Evolutionary conservation across 2,797 vertebrate species (phyloP).

Genomic region (Rhynchonycteris naso): DNA sequence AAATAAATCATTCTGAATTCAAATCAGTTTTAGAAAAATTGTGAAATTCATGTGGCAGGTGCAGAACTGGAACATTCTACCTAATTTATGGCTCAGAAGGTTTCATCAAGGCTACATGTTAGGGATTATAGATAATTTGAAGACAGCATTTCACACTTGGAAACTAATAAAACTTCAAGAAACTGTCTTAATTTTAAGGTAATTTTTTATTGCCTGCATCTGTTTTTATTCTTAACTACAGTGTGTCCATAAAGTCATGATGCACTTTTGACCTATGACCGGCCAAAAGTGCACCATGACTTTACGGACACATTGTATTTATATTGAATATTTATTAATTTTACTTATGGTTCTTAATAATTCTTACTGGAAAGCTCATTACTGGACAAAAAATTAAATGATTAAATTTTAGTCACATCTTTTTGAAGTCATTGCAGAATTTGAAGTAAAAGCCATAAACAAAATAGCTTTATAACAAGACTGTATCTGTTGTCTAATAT

Average conservation of each 20-base stretch:
- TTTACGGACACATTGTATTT: too few relatives aligned
- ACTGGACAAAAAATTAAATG: slow-evolving; percentile 31
- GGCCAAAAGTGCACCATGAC: too few relatives aligned
- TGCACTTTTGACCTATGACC: too few relatives aligned
- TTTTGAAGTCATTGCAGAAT: background rate
- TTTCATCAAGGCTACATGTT: background rate
- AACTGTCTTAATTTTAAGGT: background rate
- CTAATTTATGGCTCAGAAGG: background rate
- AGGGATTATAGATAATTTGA: background rate
- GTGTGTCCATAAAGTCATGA: too few relatives aligned
- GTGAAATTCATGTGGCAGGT: background rate
- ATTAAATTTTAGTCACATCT: background rate
- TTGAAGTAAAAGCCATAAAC: slow-evolving; percentile 37
- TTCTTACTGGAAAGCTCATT: slow-evolving; percentile 4
- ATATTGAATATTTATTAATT: background rate
- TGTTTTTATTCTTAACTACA: slow-evolving; percentile 37
- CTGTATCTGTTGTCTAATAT: background rate
- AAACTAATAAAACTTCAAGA: background rate
- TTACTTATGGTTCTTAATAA: background rate
- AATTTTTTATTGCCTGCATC: background rate
- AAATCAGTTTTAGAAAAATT: background rate
- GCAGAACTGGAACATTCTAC: background rate
- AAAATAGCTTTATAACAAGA: slow-evolving; percentile 12
- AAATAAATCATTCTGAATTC: background rate
- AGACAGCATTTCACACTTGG: background rate